A percentile compares a stretch with the other conserved stretches of the same genome.
phyloP scores from a whole-genome alignment of 1,140 invertebrate genomes.

The Anastatus disparis region DNA sequence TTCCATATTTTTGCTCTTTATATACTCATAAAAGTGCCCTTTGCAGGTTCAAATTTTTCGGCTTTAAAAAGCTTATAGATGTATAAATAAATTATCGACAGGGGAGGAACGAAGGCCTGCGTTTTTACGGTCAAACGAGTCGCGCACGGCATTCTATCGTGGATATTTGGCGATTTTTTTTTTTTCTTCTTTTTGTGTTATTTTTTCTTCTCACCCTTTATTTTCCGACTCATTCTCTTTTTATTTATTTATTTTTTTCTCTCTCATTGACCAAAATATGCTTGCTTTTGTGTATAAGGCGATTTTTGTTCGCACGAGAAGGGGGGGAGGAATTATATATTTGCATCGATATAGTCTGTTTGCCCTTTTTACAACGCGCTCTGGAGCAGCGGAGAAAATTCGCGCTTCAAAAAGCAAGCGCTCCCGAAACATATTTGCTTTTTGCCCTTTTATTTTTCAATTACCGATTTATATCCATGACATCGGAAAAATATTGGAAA shows the following conservation, averaged over 20 bases:
- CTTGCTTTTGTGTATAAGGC: constrained; percentile 22
- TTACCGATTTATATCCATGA: constrained; percentile 30
- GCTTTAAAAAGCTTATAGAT: constrained; percentile 34
- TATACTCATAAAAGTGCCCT: constrained; percentile 19
- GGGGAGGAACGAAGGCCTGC: not conserved
- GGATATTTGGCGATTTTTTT: too few species aligned
- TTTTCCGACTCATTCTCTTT: not conserved
- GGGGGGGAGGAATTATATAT: too few species aligned
- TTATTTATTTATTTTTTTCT: too few species aligned
- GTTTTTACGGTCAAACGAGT: constrained; percentile 22
- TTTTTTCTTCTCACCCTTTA: not conserved
- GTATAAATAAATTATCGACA: constrained; percentile 33
- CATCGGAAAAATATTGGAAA: not conserved
- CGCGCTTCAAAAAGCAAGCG: constrained; percentile 22
- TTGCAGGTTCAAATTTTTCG: constrained; percentile 25
- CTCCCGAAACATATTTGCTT: constrained; percentile 16
- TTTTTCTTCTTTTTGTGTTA: too few species aligned
- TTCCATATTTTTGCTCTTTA: constrained; percentile 25
- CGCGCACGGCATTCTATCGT: constrained; percentile 1
- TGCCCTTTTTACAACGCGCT: constrained; percentile 21
- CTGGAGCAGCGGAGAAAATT: constrained; percentile 22
- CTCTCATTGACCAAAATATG: not conserved
- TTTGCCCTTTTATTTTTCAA: constrained; percentile 27
- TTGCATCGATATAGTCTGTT: not conserved
- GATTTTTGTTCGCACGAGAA: not conserved